phyloP scores from a whole-genome alignment of 1,140 invertebrate species.

The Heliothis subflexa region DNA sequence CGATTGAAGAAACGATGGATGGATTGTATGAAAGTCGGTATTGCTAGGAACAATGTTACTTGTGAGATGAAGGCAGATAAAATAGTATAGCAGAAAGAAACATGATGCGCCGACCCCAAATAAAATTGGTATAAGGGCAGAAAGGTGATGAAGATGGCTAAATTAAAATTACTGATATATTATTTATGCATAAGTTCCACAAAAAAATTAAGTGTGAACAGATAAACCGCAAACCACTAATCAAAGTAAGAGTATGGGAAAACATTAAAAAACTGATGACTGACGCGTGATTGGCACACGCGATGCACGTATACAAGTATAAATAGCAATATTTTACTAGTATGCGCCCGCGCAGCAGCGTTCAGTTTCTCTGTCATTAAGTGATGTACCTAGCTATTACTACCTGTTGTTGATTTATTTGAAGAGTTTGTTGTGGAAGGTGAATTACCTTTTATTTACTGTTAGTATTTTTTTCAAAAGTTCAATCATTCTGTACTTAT shows the following conservation, averaged over 20 bases:
- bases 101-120: no score
- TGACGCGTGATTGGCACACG: constrained; percentile 8
- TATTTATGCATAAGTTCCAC: no score
- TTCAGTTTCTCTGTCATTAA: constrained; percentile 33
- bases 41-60: no score
- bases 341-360: constrained; percentile 24
- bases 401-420: not conserved
- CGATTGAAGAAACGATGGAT: no score
- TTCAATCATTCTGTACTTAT: no score
- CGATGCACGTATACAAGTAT: not conserved
- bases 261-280: constrained; percentile 16
- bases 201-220: not conserved
- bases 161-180: no score
- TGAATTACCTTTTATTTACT: not conserved
- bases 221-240: not conserved
- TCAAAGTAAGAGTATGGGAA: constrained; percentile 18
- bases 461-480: no score
- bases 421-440: not conserved
- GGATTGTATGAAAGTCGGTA: no score
- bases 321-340: constrained; percentile 24
- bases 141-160: not conserved
- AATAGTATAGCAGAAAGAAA: no score
- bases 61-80: no score
- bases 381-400: not conserved
- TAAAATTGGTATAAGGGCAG: no score